A percentile compares a stretch with the other conserved stretches of the same genome.
phyloP scores from a whole-genome alignment of 2,113 vertebrate genomes.

The Petaurus breviceps region DNA sequence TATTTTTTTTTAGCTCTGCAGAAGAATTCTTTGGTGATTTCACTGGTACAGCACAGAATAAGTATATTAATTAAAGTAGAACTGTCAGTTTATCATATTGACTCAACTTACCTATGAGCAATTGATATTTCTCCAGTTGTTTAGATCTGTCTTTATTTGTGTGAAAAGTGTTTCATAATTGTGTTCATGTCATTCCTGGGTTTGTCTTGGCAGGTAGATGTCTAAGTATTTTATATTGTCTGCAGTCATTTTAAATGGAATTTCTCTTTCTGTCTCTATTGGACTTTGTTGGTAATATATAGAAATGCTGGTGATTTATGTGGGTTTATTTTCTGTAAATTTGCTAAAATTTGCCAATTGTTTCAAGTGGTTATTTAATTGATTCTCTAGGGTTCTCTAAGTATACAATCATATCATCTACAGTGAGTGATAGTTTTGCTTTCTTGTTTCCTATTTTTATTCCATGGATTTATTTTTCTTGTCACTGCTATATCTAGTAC shows the following conservation, averaged over 20 bases:
- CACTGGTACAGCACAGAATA: neutral
- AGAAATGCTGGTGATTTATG: neutral
- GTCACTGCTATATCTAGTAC: neutral
- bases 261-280: neutral
- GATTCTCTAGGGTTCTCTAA: neutral
- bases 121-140: neutral
- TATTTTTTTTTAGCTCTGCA: neutral
- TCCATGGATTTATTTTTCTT: neutral
- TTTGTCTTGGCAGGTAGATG: neutral
- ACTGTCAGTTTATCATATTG: neutral
- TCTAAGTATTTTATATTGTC: neutral
- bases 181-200: neutral
- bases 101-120: neutral
- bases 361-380: neutral
- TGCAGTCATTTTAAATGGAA: neutral
- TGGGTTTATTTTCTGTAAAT: neutral
- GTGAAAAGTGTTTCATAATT: neutral
- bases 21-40: neutral
- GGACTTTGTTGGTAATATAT: neutral
- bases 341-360: too few species aligned
- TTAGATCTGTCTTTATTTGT: neutral
- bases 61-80: neutral
- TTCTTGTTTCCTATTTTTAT: neutral
- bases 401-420: neutral
- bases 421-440: neutral